Base-by-base conservation (phyloP, 92 coral and sea anemone genomes). In the Epizoanthus scotinus region DNA sequence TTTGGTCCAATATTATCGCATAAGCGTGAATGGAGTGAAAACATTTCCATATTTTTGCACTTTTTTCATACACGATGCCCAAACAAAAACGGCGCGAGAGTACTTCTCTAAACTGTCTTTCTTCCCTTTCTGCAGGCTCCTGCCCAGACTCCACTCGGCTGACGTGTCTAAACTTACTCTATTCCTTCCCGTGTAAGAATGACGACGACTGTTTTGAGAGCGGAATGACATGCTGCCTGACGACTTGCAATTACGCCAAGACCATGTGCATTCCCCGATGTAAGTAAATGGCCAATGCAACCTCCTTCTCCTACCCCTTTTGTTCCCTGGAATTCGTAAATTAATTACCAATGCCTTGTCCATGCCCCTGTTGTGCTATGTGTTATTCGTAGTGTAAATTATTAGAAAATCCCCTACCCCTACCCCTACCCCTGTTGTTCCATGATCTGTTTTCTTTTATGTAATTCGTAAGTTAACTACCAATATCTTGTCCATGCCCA, bases 241-340 rank as follows among this genome's bases (percentile, higher is more conserved):
- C 99, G 6, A 82, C 72, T 52, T 95, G 96, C 71, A 78, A 82
- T 18, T 95, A 93, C 63, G 99, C 98, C 34, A 88, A 88, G 52
- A 84, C 68, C 52, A 95, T 95, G 99, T 95, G 99, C 55, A 86
- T 93, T 21, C 99, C 99, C 3, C 84, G 93, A 91, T 93, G 99
- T 95, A 44, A 44, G 52, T 44, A 6, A 44, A 44, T 44, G 52
- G 20, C 15, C 10, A 15, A 19, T n/a, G n/a, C 40, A 0, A 1
- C 40, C 40, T 34, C 0, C 56, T 22, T 0, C 24, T 5, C 34
- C 56, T 55, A n/a, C 24, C 13, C 13, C 42, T 22, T 28, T 24
- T 54, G 47, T 50, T 21, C n/a, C 18, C 12, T 44, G 13, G 19
- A 60, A 71, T 14, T 19, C 14, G 7, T 9, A 52, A 34, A 6